Evolutionary conservation across 2,113 vertebrate genomes (phyloP), one percentile per base, ranked within the genome.

Genomic region (Dicerorhinus sumatrensis): DNA sequence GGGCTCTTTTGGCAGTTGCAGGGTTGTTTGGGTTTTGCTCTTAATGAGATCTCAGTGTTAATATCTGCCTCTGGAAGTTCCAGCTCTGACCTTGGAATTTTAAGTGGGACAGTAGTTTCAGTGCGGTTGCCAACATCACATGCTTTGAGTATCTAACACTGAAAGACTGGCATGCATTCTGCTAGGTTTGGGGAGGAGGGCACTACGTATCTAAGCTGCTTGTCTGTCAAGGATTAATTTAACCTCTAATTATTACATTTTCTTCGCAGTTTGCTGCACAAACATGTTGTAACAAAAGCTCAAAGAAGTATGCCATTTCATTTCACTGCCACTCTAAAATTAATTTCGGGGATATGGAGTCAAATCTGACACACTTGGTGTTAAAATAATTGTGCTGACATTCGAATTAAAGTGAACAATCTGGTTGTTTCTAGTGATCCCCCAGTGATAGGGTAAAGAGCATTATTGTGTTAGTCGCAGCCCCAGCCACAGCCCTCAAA

Each of bases 221-320:
- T 99, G 98, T 99, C 98, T 99, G 98, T 98, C 98, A 98, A 98
- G 98, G 98, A 99, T 99, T 99, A 98, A 99, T 98, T 99, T 98
- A 99, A 98, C 98, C 98, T 99, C 98, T 99, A 99, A 99, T 99
- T 99, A 99, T 98, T 98, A 98, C 98, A 98, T 99, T 99, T 99
- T 98, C 98, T 98, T 98, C 96, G 80, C 98, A 98, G 98, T 99
- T 98, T 98, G 98, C 98, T 98, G 98, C 97, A 98, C 73, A 97
- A 98, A 97, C 92, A 21, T 98, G 98, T 99, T 99, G 95, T 96
- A 98, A 98, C 98, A 98, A 98, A 99, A 98, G 98, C 98, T 98
- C 97, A 98, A 98, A 98, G 98, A 98, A 98, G 93, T 97, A 98
- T 98, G 98, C 97, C 97, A 98, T 98, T 98, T 98, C 97, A 97